Conservation (phyloP, 2,113 vertebrate genomes). For the Sinocyclocheilus rhinocerous region DNA sequence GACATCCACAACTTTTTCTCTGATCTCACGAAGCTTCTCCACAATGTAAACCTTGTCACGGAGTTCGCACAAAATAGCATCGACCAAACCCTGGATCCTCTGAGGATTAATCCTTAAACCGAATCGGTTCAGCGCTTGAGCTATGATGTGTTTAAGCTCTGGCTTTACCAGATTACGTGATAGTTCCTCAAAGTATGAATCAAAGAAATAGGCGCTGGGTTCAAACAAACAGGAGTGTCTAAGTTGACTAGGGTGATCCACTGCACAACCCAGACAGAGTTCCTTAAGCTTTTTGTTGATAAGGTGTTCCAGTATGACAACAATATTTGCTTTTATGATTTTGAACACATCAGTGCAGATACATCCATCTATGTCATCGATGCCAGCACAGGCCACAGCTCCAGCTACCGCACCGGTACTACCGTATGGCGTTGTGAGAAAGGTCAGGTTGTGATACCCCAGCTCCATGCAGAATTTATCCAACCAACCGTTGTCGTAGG, state of each 20-base stretch:
- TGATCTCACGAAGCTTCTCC: too few species aligned
- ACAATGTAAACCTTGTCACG: too few species aligned
- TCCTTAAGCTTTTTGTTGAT: constrained; percentile 1
- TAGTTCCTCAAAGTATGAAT: neutral
- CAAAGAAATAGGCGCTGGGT: neutral
- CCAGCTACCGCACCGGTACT: neutral
- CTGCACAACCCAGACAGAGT: neutral
- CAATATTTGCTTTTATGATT: neutral
- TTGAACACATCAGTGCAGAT: neutral
- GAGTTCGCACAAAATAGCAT: too few species aligned
- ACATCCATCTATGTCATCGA: neutral
- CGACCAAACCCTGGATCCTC: too few species aligned
- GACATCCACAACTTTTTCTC: neutral
- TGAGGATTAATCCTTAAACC: too few species aligned
- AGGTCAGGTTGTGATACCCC: neutral
- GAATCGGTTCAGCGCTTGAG: too few species aligned
- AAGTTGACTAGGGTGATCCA: neutral
- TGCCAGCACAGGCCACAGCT: neutral
- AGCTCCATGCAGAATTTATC: neutral
- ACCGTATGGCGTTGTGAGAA: neutral
- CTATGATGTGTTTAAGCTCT: neutral
- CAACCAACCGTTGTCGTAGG: neutral
- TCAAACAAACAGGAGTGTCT: constrained; percentile 26
- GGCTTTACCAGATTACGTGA: neutral
- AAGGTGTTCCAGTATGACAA: neutral